Evolutionary conservation across 2,888 invertebrate genomes (phyloP).

Genomic region (Andricus curvator): DNA sequence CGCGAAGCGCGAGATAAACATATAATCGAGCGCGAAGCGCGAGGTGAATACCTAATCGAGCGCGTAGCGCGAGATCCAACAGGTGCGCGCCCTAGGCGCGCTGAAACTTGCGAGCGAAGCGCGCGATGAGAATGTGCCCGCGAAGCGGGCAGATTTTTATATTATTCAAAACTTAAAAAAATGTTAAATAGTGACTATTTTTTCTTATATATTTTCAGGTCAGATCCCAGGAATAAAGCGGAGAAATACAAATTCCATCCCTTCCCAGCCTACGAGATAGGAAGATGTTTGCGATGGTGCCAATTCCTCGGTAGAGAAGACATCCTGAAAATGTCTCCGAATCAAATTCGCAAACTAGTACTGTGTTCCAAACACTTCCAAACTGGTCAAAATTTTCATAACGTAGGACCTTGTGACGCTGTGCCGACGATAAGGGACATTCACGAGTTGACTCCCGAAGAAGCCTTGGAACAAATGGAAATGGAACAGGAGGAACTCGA

Average conservation of each 20-base stretch:
- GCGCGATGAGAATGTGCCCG: too few relatives aligned
- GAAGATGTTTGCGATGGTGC: conserved; percentile 75
- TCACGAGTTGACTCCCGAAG: conserved; percentile 48
- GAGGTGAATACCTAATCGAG: too few relatives aligned
- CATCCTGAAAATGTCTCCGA: conserved; percentile 75
- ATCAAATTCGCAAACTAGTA: conserved; percentile 75
- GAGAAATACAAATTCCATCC: conserved; percentile 76
- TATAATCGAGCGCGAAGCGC: too few relatives aligned
- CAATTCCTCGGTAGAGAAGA: conserved; percentile 75
- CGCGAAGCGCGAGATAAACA: too few relatives aligned
- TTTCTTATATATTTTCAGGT: conserved; percentile 41
- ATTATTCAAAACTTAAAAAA: too few relatives aligned
- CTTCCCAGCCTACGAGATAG: conserved; percentile 76
- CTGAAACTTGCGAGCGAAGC: too few relatives aligned
- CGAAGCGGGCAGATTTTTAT: too few relatives aligned
- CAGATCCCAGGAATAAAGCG: conserved; percentile 71
- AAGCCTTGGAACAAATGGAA: conserved; percentile 38
- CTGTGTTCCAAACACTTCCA: conserved; percentile 75
- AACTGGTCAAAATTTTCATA: conserved; percentile 72
- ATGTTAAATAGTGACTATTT: neutral
- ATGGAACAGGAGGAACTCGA: conserved; percentile 51
- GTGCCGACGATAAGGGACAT: conserved; percentile 71
- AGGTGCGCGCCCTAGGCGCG: too few relatives aligned
- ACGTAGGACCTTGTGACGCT: conserved; percentile 73
- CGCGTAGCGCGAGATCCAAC: too few relatives aligned